Base-by-base conservation (phyloP, 1,140 invertebrate genomes). In the Diabrotica virgifera region DNA sequence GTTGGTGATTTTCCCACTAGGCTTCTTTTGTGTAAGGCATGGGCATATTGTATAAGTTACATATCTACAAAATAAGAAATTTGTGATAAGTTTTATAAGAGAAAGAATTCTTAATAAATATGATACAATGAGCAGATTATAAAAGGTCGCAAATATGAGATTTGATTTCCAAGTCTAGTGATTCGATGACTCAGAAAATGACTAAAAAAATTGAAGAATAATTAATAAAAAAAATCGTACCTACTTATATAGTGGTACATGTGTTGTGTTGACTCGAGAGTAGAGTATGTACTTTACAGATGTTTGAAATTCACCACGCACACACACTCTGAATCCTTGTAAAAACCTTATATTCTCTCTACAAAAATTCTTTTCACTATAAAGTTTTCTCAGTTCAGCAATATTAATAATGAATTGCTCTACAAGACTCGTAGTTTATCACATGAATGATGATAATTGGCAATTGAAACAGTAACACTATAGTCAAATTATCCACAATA, bases 381-480 rank as follows among this genome's bases (percentile, higher is more conserved):
- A 74, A 59, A 70, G 69, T 71, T 72, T 68, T 63, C 68, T 58
- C 64, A 70, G 67, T 70, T 74, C 59, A 51, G 46, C 58, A 61
- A 65, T 66, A 59, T 65, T 65, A 64, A 65, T 69, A 72, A 66
- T 68, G 57, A 24, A 24, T 24, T 24, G 65, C 64, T 72, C 71
- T 71, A 75, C 69, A 70, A 71, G 71, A 75, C 69, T 73, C 62
- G 68, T 65, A 76, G 75, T 77, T 77, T 78, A 78, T 78, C 77
- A 78, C 77, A 78, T 76, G 70, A 24, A 24, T 24, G 75, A 77
- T 77, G 76, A 77, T 72, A 76, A 74, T 76, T 77, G 74, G 75
- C 72, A 77, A 76, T 73, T 71, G 40, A 64, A 64, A 68, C 62
- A 68, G 65, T 74, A 69, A 69, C 70, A 69, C 69, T 65, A 68